A percentile compares a stretch with the other conserved stretches of the same genome.
Evolutionary conservation across 1,140 invertebrate species (phyloP).

Genomic region (Venustaconcha ellipsiformis): DNA sequence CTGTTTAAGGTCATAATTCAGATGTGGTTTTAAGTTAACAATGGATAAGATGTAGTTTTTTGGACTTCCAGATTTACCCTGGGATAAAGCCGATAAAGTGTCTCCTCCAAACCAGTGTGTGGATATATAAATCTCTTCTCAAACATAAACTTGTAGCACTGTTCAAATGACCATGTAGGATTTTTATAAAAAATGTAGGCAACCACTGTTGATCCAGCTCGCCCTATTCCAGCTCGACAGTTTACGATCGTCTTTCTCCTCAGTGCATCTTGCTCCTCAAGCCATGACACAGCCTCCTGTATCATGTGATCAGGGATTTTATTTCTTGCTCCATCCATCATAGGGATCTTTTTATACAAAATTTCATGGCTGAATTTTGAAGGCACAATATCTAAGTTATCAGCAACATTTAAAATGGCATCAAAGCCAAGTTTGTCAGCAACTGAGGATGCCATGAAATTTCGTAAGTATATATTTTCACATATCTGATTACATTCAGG

Average conservation of each 20-base stretch:
- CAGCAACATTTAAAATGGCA: constrained; percentile 35
- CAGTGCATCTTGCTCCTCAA: constrained; percentile 7
- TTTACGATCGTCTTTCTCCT: constrained; percentile 32
- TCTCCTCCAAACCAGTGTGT: constrained; percentile 32
- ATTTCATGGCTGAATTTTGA: constrained; percentile 13
- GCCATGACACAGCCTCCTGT: constrained; percentile 31
- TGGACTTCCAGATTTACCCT: not conserved
- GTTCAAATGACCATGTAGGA: constrained; percentile 24
- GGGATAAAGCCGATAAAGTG: constrained; percentile 31
- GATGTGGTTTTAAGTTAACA: no score
- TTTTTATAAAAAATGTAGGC: constrained; percentile 35
- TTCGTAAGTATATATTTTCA: constrained; percentile 33
- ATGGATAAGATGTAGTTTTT: no score
- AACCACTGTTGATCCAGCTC: constrained; percentile 40
- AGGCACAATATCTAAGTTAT: constrained; percentile 30
- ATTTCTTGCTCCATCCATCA: constrained; percentile 19
- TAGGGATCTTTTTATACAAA: constrained; percentile 34
- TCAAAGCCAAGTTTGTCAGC: constrained; percentile 39
- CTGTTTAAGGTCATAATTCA: no score
- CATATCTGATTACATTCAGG: not conserved
- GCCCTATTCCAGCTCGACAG: constrained; percentile 36
- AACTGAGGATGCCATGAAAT: constrained; percentile 37
- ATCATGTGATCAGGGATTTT: constrained; percentile 16
- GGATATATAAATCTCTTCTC: constrained; percentile 35
- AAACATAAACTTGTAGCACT: constrained; percentile 36